Percentiles rank a stretch among this genome's conserved stretches.
phyloP scores from a whole-genome alignment of 2,113 vertebrate species.

The Hippocampus zosterae region DNA sequence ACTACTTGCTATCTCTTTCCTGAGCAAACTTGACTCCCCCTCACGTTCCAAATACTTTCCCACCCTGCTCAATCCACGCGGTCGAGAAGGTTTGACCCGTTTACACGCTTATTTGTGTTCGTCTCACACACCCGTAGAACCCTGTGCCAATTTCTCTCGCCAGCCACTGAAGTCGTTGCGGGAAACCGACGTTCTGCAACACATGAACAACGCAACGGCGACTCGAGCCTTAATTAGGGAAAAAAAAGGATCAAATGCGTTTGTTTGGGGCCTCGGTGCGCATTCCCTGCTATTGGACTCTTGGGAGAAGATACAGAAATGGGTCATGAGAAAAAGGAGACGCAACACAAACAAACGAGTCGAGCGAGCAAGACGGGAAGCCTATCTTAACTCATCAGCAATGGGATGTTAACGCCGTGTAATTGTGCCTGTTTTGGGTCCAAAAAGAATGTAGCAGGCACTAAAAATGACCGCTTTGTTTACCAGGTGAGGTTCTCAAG shows the following conservation, averaged over 20 bases:
- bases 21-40: conserved; percentile 15
- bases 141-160: not conserved
- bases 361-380: conserved; percentile 7
- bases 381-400: conserved; percentile 10
- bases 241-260: not conserved
- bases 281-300: conserved; percentile 24
- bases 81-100: conserved; percentile 16
- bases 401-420: not conserved
- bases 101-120: conserved; percentile 16
- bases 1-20: conserved; percentile 13
- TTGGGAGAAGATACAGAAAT: conserved; percentile 26
- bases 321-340: conserved; percentile 24
- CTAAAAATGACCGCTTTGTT: not conserved
- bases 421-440: not conserved
- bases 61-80: not conserved
- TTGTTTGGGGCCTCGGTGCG: conserved; percentile 21
- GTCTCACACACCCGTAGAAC: not conserved
- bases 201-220: not conserved
- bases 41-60: conserved; percentile 7
- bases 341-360: not conserved
- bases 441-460: not conserved
- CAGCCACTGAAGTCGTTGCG: not conserved
- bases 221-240: not conserved
- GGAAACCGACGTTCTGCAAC: not conserved
- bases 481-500: not conserved